A percentile compares a stretch with the other conserved stretches of the same genome.
These are phyloP conservation scores for Patiria miniata DNA, from an alignment of 35 echinoderm and acorn worm species.

Conservation along the genomic window DNA sequence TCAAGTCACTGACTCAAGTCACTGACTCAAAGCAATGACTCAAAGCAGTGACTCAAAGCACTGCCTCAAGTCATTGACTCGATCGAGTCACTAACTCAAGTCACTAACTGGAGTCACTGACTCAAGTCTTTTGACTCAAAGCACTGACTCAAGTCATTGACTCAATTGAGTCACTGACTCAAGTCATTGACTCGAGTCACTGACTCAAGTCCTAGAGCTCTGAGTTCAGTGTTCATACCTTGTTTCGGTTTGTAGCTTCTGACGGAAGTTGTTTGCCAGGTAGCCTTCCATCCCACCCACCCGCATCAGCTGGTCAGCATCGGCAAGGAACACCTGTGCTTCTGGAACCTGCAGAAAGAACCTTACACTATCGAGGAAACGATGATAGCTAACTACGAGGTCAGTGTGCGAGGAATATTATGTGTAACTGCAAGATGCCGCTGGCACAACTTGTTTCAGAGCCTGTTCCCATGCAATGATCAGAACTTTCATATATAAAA, in stretches of 20 bases:
- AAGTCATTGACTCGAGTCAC: neutral
- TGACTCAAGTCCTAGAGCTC: neutral
- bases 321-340: constrained; percentile 85
- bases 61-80: too few species aligned
- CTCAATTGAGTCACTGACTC: neutral
- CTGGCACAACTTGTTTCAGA: too few species aligned
- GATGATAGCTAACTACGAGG: constrained; percentile 82
- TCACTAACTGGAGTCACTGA: neutral
- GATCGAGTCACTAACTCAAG: too few species aligned
- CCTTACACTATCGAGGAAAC: constrained; percentile 38
- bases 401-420: constrained; percentile 36
- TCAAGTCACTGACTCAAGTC: too few species aligned
- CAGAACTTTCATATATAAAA: too few species aligned
- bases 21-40: too few species aligned
- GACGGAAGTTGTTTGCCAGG: constrained; percentile 86
- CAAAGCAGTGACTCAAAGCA: too few species aligned
- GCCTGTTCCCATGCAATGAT: too few species aligned
- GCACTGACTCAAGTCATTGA: too few species aligned
- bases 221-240: neutral
- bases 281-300: constrained; percentile 83
- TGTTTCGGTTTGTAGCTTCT: constrained; percentile 39
- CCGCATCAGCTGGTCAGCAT: constrained; percentile 63
- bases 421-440: too few species aligned
- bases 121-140: neutral
- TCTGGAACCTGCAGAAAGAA: constrained; percentile 66